Evolutionary conservation across 2,113 vertebrate genomes (phyloP).

Genomic region (Anser brachyrhynchus): DNA sequence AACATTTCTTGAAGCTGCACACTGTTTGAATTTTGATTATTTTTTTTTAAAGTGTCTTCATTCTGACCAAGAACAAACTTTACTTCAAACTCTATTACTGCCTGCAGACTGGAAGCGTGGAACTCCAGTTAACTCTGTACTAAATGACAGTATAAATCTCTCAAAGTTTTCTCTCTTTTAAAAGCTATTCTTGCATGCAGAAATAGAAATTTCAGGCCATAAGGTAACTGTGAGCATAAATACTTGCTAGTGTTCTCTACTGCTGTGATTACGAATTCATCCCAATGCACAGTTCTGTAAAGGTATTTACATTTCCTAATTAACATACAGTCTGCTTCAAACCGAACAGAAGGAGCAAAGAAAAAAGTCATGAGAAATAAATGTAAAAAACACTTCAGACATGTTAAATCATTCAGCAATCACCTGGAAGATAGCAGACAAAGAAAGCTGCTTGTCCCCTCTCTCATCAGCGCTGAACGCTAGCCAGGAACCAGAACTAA

Average conservation of each 20-base stretch:
- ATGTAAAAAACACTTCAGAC: neutral
- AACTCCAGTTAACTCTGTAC: neutral
- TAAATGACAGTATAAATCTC: neutral
- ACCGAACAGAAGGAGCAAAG: neutral
- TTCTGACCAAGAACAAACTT: neutral
- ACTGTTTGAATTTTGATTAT: neutral
- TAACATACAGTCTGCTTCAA: neutral
- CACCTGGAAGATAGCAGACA: neutral
- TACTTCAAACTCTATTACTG: neutral
- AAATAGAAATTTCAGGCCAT: neutral
- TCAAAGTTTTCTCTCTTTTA: neutral
- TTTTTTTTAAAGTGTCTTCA: neutral
- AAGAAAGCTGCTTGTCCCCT: neutral
- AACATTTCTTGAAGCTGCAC: neutral
- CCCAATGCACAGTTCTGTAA: neutral
- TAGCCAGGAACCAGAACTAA: neutral
- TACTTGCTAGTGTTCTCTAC: neutral
- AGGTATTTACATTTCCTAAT: conserved; percentile 29
- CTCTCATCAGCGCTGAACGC: neutral
- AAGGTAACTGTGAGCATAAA: neutral
- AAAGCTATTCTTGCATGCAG: neutral
- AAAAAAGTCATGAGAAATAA: neutral
- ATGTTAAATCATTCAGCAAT: neutral
- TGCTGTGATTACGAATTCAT: neutral
- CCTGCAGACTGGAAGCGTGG: neutral